Evolutionary conservation across 2,797 vertebrate genomes (phyloP).

Genomic region (Pseudotriccus pelzelni): DNA sequence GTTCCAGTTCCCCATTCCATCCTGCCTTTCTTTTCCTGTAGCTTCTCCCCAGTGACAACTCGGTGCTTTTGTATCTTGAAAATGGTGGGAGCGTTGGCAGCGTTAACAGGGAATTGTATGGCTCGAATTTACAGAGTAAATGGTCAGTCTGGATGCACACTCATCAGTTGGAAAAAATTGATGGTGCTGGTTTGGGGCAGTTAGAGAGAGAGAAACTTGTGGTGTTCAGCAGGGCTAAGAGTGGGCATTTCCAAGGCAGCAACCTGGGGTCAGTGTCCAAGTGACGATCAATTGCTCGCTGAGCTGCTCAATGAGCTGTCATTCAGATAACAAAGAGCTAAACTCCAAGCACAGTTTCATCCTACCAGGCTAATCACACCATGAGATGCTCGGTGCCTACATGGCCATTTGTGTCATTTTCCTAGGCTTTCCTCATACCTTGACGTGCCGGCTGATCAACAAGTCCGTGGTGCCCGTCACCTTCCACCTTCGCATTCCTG

Average conservation of each 20-base stretch:
- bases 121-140: background rate
- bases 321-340: background rate
- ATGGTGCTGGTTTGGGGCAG: background rate
- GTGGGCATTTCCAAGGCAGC: background rate
- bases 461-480: slow-evolving; percentile 82
- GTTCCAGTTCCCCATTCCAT: background rate
- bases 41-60: background rate
- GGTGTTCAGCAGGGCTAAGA: background rate
- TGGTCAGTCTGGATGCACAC: background rate
- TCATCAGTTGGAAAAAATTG: background rate
- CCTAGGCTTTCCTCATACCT: slow-evolving; percentile 83
- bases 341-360: background rate
- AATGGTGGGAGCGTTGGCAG: fast-evolving
- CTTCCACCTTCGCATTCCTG: slow-evolving; percentile 82
- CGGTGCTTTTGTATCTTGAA: background rate
- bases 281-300: background rate
- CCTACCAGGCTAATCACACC: background rate
- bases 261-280: background rate
- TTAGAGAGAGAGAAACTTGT: background rate
- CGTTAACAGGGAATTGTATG: background rate
- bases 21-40: background rate
- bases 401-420: background rate
- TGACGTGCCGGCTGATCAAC: slow-evolving; percentile 81
- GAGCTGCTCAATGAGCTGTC: background rate
- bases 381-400: background rate